phyloP scores from a whole-genome alignment of 2,797 vertebrate species.

The Hydrophis major region DNA sequence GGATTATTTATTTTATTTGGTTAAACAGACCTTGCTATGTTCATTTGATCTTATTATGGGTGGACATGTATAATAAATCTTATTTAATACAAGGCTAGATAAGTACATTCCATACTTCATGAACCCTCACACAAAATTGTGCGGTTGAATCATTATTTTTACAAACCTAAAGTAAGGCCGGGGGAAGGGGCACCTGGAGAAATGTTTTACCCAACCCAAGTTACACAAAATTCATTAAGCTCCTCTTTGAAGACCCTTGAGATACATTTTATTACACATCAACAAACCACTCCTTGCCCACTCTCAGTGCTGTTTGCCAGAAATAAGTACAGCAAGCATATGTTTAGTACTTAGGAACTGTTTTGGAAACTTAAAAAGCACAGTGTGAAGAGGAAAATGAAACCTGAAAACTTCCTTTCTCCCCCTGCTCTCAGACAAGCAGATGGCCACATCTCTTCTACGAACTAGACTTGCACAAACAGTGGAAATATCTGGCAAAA shows the following conservation, averaged over 20 bases:
- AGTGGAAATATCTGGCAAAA: conserved; percentile 62
- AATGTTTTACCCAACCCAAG: conserved; percentile 27
- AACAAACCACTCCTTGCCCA: conserved; percentile 40
- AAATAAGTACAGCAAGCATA: conserved; percentile 53
- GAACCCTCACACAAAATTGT: conserved; percentile 45
- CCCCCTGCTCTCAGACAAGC: conserved; percentile 48
- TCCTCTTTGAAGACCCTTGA: conserved; percentile 54
- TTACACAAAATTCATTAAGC: conserved; percentile 52
- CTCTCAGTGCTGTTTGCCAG: conserved; percentile 46
- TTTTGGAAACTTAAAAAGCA: conserved; percentile 60
- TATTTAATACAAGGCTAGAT: conserved; percentile 46
- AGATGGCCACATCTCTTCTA: conserved; percentile 61
- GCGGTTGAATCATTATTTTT: conserved; percentile 49
- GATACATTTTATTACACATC: conserved; percentile 53
- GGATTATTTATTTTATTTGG: conserved; percentile 47
- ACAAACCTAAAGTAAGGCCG: conserved; percentile 33
- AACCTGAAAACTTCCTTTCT: conserved; percentile 51
- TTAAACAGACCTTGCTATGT: conserved; percentile 38
- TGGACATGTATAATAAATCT: conserved; percentile 45
- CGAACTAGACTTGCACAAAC: conserved; percentile 65
- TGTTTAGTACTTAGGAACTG: conserved; percentile 57
- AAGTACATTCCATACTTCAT: conserved; percentile 38
- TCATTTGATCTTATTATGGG: conserved; percentile 50
- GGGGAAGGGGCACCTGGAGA: conserved; percentile 2
- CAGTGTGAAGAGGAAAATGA: conserved; percentile 54